Percentiles rank a stretch among this genome's conserved stretches.
Evolutionary conservation across 2,797 vertebrate species (phyloP).

Genomic region (Sebastes jordani): DNA sequence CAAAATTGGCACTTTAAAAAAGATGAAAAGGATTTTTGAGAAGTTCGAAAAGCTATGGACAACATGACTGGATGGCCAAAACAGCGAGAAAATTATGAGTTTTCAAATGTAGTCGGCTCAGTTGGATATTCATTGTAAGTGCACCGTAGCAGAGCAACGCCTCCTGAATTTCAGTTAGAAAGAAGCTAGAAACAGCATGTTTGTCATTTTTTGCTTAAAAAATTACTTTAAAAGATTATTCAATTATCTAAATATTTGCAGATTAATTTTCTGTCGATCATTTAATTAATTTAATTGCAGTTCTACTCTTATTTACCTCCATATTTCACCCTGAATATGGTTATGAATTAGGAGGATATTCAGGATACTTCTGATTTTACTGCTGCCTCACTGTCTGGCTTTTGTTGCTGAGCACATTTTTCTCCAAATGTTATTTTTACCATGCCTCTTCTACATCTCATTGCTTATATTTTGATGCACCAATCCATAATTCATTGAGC

Average conservation of each 20-base stretch:
- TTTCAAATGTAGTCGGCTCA: background rate
- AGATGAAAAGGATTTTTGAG: too few species aligned
- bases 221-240: background rate
- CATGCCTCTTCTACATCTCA: background rate
- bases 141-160: background rate
- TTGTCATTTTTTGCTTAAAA: background rate
- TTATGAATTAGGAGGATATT: background rate
- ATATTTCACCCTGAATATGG: background rate
- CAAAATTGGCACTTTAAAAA: background rate
- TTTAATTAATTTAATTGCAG: background rate
- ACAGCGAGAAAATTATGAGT: background rate
- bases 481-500: constrained; percentile 65
- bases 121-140: background rate
- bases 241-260: background rate
- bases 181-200: background rate
- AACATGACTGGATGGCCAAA: background rate
- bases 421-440: constrained; percentile 3
- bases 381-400: background rate
- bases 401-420: background rate
- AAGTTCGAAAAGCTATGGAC: background rate
- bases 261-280: background rate
- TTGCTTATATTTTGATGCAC: constrained; percentile 35
- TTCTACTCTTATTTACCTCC: background rate
- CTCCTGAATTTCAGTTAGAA: background rate
- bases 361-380: background rate